Base-by-base conservation (phyloP, 2,888 invertebrate genomes). In the Temnothorax unifasciatus region DNA sequence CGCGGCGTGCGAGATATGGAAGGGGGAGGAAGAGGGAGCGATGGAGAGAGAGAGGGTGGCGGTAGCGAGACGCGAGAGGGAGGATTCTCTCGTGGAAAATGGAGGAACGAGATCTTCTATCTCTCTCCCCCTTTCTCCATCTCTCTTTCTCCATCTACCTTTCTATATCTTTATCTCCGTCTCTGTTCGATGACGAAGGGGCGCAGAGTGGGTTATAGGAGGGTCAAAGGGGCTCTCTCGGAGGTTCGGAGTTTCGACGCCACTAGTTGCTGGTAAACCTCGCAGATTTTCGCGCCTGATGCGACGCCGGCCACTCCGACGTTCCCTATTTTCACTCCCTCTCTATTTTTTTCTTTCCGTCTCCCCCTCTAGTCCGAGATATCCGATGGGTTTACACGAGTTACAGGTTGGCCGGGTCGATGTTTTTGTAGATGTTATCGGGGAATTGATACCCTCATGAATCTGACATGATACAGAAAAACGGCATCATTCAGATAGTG, bases 181-280 rank as follows among this genome's bases (percentile, higher is more conserved):
- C 52, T 86, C 86, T 85, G 82, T 86, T 82, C 59, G 18, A 47
- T 1, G 73, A 90, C 85, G 87, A 84, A 83, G 87, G 84, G 81
- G 85, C 85, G 89, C 84, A 82, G 85, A 83, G 50, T 82, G 82
- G 83, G 64, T 50, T 73, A 83, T 77, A 87, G 52, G 76, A 84
- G 66, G 83, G 85, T 47, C 57, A 71, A 73, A 79, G 69, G 69
- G 50, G 71, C 50, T 82, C 66, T 76, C 83, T 21, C 86, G n/a
- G 59, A 59, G 54, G 15, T 38, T 50, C 73, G 54, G 84, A 82
- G 83, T 84, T 88, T 89, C 87, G 86, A 91, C 88, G 89, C 90
- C 90, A 90, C 90, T 90, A 90, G 91, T 90, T 90, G 90, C 90
- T 90, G 87, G 83, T 85, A 90, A 84, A 84, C 85, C 87, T 90